Conservation (phyloP, 1,140 invertebrate species). For the Diprion similis region DNA sequence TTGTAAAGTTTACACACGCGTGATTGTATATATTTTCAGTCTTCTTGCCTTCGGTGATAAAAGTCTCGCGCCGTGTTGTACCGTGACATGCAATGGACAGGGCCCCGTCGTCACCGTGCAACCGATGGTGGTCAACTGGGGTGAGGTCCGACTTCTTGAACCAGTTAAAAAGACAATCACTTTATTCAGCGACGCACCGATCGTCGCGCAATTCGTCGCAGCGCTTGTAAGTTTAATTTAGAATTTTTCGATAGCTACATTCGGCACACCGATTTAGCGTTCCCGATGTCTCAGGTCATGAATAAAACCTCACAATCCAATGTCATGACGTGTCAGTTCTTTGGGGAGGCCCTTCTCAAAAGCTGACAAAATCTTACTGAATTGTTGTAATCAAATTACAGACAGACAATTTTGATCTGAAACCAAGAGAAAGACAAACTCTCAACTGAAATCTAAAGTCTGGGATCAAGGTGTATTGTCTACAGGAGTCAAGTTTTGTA, state of each 20-base stretch:
- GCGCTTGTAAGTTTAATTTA: constrained; percentile 41
- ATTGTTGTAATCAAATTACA: too few species aligned
- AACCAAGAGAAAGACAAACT: too few species aligned
- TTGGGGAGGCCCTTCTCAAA: too few species aligned
- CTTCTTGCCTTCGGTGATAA: constrained; percentile 42
- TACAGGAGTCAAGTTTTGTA: too few species aligned
- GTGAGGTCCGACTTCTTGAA: constrained; percentile 46
- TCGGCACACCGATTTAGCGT: too few species aligned
- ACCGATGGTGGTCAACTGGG: constrained; percentile 49
- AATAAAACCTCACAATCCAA: too few species aligned
- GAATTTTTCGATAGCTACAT: not conserved
- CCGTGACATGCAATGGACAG: constrained; percentile 52
- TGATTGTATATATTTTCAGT: constrained; percentile 29
- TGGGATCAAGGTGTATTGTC: too few species aligned
- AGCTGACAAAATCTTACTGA: too few species aligned
- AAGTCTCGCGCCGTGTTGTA: constrained; percentile 32
- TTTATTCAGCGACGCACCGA: constrained; percentile 58
- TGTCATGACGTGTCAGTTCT: too few species aligned
- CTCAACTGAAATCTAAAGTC: too few species aligned
- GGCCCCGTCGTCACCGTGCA: constrained; percentile 54
- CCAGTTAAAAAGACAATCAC: constrained; percentile 36
- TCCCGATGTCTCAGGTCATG: too few species aligned
- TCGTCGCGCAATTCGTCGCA: constrained; percentile 47
- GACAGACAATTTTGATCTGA: too few species aligned
- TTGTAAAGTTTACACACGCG: not conserved